Conservation (phyloP, 2,113 vertebrate genomes). For the Bostrychus sinensis region DNA sequence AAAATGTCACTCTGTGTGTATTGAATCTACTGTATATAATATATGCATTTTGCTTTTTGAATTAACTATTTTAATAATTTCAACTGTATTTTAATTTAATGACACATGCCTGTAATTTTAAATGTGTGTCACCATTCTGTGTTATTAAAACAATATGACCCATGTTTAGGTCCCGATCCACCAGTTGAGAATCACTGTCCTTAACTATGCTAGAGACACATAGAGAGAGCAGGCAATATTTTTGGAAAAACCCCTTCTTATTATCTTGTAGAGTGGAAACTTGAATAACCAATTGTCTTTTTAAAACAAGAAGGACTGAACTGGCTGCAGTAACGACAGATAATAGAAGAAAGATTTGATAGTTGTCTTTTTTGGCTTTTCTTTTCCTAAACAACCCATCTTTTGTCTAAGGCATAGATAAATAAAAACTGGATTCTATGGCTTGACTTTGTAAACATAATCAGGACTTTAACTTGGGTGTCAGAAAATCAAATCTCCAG, state of each 20-base stretch:
- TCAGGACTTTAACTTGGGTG: not conserved
- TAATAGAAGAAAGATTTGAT: not conserved
- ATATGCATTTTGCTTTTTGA: too few species aligned
- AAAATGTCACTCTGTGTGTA: too few species aligned
- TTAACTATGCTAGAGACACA: too few species aligned
- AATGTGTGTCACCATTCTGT: too few species aligned
- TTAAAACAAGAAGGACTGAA: not conserved
- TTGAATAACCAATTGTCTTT: conserved; percentile 1
- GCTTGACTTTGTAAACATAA: not conserved
- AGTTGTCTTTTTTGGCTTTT: not conserved
- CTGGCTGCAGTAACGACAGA: not conserved
- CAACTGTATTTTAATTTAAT: too few species aligned
- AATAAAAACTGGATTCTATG: not conserved
- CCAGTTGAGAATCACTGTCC: too few species aligned
- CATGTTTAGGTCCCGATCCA: too few species aligned
- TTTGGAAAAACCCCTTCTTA: not conserved
- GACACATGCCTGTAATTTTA: too few species aligned
- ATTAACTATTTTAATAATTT: too few species aligned
- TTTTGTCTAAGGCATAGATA: not conserved
- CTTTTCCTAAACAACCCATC: conserved; percentile 4
- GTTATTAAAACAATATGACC: too few species aligned
- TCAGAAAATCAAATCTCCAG: not conserved
- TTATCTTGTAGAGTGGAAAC: not conserved
- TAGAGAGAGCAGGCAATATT: not conserved
- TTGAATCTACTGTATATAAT: too few species aligned